Evolutionary conservation across 1,140 invertebrate genomes (phyloP), one percentile per base, ranked within the genome.

Genomic region (Philotrypesis tridentata): DNA sequence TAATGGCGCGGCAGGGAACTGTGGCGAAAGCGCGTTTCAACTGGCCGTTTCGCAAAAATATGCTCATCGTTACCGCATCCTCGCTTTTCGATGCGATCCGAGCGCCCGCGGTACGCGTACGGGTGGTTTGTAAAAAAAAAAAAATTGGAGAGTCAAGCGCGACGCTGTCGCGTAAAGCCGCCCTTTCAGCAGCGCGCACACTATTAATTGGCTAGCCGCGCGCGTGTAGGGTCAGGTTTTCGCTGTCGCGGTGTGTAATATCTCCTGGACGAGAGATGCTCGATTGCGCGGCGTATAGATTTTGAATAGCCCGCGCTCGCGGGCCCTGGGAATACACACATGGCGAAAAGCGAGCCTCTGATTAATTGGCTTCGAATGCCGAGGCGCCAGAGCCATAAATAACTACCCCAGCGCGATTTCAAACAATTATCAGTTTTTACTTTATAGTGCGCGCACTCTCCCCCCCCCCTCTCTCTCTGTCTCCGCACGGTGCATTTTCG

Each of bases 351-450:
- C 40, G 40, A 48, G 8, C 71, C 25, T n/a, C 60, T 37, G 61
- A 76, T 76, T 65, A 76, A 76, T 76, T 65, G 60, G 31, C 12
- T 8, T 9, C 74, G 74, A 65, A 8, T 21, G 17, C n/a, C 37
- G 40, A 11, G 11, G 31, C 7, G 23, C 71, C 29, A 33, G 48
- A 27, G 31, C 31, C 31, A 65, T 76, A 65, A 76, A 76, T 76
- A 76, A 76, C 74, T 40, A 37, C 9, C 60, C 74, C 25, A 21
- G 40, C 71, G 31, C 74, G 74, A 65, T 65, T 65, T 65, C 60
- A 76, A 76, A 76, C 74, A 76, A 76, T 76, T 76, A 76, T 65
- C 74, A 48, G 29, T 76, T 76, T 76, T 76, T 76, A 76, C 27
- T 76, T 76, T 63, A 29, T 29, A 55, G 73, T 55, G 21, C 31